These are phyloP conservation scores for Fistularia tabacaria DNA, from an alignment of 2,797 vertebrate species.

Conservation along the genomic window DNA sequence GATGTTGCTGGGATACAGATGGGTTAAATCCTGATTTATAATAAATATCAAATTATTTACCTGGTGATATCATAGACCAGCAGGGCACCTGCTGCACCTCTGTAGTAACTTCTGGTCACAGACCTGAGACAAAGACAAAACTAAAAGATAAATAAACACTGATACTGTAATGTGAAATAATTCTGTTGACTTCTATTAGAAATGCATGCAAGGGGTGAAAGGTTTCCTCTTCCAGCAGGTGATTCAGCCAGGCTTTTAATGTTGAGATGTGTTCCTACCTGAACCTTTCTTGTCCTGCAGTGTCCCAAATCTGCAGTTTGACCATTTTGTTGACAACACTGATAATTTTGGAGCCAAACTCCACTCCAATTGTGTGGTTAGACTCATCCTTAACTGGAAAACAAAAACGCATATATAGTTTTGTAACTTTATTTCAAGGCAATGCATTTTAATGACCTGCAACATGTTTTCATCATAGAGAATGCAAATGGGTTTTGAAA, in stretches of 20 bases:
- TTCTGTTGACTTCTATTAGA: neutral
- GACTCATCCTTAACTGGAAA: conserved; percentile 90
- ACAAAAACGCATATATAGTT: conserved; percentile 1
- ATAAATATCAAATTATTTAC: conserved; percentile 54
- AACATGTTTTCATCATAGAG: too few species aligned
- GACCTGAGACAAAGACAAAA: conserved; percentile 70
- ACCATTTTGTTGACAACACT: conserved; percentile 90
- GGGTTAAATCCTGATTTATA: neutral
- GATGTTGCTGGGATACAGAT: too few species aligned
- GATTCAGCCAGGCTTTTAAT: too few species aligned
- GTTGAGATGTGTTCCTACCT: conserved; percentile 65
- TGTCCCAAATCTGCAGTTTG: conserved; percentile 95
- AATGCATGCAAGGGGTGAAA: neutral
- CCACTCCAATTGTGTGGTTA: conserved; percentile 93
- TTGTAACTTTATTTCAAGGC: too few species aligned
- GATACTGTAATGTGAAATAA: neutral
- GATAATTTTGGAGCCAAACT: conserved; percentile 92
- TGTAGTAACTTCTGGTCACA: conserved; percentile 91
- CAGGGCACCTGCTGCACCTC: conserved; percentile 89
- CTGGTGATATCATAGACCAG: conserved; percentile 94
- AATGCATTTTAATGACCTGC: too few species aligned
- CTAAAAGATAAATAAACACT: conserved; percentile 5
- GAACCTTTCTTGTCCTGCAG: conserved; percentile 91
- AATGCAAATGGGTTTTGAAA: too few species aligned
- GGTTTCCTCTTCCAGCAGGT: too few species aligned